Percentiles rank a stretch among this genome's conserved stretches.
Conservation (phyloP, 2,113 vertebrate species). For the Peromyscus maniculatus region DNA sequence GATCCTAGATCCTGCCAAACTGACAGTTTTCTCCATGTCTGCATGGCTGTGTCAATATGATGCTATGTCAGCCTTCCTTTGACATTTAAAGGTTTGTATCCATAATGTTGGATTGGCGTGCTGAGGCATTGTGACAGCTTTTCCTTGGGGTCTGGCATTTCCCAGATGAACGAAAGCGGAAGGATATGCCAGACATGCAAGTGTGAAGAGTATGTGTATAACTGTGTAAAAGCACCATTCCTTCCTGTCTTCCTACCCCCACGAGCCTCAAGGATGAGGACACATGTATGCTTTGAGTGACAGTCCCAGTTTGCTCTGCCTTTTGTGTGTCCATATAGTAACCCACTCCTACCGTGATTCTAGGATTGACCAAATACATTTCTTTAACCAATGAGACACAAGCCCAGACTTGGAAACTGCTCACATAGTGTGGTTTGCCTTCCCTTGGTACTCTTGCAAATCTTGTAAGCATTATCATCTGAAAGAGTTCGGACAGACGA, state of each 20-base stretch:
- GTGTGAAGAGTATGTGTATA: background rate
- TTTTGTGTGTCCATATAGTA: background rate
- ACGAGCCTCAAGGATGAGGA: background rate
- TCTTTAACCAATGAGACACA: background rate
- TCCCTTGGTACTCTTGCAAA: background rate
- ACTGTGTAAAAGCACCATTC: background rate
- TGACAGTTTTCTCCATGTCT: background rate
- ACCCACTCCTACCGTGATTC: background rate
- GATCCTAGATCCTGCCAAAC: background rate
- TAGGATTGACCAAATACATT: background rate
- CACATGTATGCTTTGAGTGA: background rate
- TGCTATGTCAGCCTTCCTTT: background rate
- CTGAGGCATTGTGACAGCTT: background rate
- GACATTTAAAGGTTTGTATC: background rate
- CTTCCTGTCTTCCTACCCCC: background rate
- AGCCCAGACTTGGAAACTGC: background rate
- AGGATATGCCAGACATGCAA: background rate
- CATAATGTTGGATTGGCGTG: background rate
- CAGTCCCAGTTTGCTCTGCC: background rate
- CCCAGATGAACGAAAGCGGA: background rate
- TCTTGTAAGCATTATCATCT: background rate
- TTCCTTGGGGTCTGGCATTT: background rate
- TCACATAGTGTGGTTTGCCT: no score
- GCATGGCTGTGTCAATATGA: background rate
- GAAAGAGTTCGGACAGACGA: background rate